phyloP scores from a whole-genome alignment of 2,113 vertebrate genomes.

The Scomber japonicus region DNA sequence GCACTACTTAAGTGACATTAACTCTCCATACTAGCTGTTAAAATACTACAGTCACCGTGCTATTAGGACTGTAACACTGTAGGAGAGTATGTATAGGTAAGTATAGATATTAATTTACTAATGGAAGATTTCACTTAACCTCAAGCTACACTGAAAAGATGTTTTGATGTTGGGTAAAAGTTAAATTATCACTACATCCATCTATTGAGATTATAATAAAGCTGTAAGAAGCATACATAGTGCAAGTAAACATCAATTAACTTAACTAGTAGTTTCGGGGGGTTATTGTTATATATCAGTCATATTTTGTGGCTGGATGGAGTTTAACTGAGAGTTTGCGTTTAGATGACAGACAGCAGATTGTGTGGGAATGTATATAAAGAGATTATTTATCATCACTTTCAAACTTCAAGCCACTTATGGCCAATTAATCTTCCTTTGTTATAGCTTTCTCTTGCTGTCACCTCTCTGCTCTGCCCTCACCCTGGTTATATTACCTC shows the following conservation, averaged over 20 bases:
- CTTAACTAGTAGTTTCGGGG: neutral
- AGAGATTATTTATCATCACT: neutral
- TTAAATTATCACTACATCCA: neutral
- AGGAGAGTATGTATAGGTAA: neutral
- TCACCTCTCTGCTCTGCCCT: neutral
- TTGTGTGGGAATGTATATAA: neutral
- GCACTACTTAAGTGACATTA: neutral
- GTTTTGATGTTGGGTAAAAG: neutral
- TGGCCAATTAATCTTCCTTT: constrained; percentile 1
- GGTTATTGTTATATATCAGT: neutral
- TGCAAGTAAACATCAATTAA: neutral
- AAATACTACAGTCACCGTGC: too few species aligned
- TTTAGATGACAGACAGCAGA: neutral
- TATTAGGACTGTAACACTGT: neutral
- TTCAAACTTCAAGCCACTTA: neutral
- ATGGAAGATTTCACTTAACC: neutral
- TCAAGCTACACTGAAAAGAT: neutral
- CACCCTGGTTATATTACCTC: neutral
- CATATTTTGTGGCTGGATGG: neutral
- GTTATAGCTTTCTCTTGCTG: constrained; percentile 3
- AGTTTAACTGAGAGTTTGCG: neutral
- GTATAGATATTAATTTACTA: neutral
- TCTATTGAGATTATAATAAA: neutral
- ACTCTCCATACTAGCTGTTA: neutral
- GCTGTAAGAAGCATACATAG: neutral